phyloP scores from a whole-genome alignment of 2,888 invertebrate species.

The Drosophila affinis region DNA sequence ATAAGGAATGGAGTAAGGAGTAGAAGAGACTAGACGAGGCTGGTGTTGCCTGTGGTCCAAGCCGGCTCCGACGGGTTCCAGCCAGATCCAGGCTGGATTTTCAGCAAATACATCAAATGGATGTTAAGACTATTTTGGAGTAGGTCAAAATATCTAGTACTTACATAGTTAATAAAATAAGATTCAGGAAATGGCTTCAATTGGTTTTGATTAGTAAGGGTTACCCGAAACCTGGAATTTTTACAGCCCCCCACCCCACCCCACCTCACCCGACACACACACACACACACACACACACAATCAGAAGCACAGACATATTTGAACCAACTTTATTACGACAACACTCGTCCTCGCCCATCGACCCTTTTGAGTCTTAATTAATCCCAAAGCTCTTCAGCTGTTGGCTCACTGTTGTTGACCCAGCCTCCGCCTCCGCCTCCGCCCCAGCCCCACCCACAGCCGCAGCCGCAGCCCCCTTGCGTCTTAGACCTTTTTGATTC shows the following conservation, averaged over 20 bases:
- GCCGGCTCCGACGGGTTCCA: no score
- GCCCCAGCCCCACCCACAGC: neutral
- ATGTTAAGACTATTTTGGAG: neutral
- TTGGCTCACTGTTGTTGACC: neutral
- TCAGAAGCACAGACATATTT: neutral
- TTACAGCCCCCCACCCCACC: neutral
- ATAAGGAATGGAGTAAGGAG: no score
- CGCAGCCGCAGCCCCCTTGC: constrained; percentile 8
- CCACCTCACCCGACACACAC: no score
- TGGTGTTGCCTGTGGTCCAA: no score
- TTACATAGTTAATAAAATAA: neutral
- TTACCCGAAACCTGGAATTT: neutral
- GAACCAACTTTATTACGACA: constrained; percentile 1
- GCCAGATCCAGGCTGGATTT: neutral
- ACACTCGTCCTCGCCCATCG: neutral
- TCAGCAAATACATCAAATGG: neutral
- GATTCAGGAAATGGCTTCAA: neutral
- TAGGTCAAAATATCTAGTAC: neutral
- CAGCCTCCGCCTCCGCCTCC: neutral
- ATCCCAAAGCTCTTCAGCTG: constrained; percentile 31
- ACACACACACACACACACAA: no score
- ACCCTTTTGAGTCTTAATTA: constrained; percentile 35
- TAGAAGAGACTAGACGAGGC: no score
- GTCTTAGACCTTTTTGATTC: constrained; percentile 19
- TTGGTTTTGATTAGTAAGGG: neutral